Conservation (phyloP, 2,797 vertebrate genomes). For the Sardinella longiceps region DNA sequence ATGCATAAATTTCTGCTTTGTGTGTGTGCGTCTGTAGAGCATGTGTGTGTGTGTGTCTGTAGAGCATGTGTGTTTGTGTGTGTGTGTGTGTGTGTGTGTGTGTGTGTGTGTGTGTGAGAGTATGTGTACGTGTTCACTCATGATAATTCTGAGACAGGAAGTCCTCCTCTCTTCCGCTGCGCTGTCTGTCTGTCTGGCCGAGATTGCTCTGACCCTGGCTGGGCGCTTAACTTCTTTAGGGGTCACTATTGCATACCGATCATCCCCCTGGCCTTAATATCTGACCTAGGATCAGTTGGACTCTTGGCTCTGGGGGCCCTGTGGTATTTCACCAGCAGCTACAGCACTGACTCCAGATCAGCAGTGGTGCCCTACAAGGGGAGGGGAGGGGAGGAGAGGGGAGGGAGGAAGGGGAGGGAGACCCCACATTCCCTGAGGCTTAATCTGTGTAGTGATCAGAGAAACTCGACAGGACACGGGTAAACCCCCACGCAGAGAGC, state of each 20-base stretch:
- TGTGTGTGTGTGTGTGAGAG: slow-evolving; percentile 8
- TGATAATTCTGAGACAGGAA: not conserved
- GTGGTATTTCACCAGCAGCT: not conserved
- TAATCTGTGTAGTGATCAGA: slow-evolving; percentile 23
- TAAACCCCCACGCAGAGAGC: not conserved
- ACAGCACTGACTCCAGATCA: not conserved
- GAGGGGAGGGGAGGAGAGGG: not conserved
- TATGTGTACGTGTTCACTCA: not conserved
- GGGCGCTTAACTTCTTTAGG: not conserved
- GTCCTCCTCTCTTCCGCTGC: slow-evolving; percentile 1
- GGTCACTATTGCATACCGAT: not conserved
- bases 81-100: slow-evolving; percentile 12
- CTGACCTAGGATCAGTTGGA: not conserved
- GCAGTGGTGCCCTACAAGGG: not conserved
- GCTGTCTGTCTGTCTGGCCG: not conserved
- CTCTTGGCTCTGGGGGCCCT: not conserved
- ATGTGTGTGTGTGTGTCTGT: not conserved
- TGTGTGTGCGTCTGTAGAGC: no score
- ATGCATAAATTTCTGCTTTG: no score
- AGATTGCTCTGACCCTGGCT: slow-evolving; percentile 3
- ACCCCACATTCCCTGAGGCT: slow-evolving; percentile 18
- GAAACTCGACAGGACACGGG: slow-evolving; percentile 5
- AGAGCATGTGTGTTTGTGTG: not conserved
- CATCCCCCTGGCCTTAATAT: slow-evolving; percentile 8
- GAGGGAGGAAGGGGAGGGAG: not conserved